phyloP scores from a whole-genome alignment of 2,888 invertebrate species.

The Pseudococcus jackbeardsleyi region DNA sequence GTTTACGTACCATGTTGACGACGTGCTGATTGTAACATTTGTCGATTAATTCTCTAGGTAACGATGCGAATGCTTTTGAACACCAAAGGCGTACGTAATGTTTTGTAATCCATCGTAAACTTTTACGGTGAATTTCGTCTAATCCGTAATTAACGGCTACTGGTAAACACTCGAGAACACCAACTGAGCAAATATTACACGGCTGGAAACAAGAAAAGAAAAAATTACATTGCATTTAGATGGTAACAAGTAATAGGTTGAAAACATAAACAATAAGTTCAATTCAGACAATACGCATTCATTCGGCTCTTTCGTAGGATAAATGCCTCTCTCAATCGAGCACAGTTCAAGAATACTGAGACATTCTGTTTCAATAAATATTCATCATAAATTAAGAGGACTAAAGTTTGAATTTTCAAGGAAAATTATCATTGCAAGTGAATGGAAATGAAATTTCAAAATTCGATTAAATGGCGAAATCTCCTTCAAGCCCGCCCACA shows the following conservation, averaged over 20 bases:
- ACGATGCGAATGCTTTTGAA: constrained; percentile 86
- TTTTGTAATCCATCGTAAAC: constrained; percentile 88
- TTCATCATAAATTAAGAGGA: too few relatives aligned
- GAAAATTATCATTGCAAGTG: too few relatives aligned
- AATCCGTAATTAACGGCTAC: constrained; percentile 87
- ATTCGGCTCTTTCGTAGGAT: too few relatives aligned
- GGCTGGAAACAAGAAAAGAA: constrained; percentile 75
- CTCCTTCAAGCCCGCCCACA: neutral
- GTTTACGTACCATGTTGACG: constrained; percentile 76
- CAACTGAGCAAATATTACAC: constrained; percentile 88
- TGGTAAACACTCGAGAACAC: constrained; percentile 89
- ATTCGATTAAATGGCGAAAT: neutral
- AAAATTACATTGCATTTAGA: neutral
- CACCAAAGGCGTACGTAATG: constrained; percentile 93
- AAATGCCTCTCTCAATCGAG: too few relatives aligned
- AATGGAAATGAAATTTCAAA: too few relatives aligned
- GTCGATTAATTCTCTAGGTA: constrained; percentile 85
- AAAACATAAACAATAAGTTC: too few relatives aligned
- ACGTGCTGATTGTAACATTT: constrained; percentile 88
- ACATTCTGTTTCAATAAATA: too few relatives aligned
- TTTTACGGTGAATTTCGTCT: constrained; percentile 88
- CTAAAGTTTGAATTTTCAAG: too few relatives aligned
- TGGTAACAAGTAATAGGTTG: too few relatives aligned
- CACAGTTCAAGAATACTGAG: too few relatives aligned
- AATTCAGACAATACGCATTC: too few relatives aligned